A percentile compares a stretch with the other conserved stretches of the same genome.
Conservation (phyloP, 1,140 invertebrate genomes). For the Drosophila azteca region DNA sequence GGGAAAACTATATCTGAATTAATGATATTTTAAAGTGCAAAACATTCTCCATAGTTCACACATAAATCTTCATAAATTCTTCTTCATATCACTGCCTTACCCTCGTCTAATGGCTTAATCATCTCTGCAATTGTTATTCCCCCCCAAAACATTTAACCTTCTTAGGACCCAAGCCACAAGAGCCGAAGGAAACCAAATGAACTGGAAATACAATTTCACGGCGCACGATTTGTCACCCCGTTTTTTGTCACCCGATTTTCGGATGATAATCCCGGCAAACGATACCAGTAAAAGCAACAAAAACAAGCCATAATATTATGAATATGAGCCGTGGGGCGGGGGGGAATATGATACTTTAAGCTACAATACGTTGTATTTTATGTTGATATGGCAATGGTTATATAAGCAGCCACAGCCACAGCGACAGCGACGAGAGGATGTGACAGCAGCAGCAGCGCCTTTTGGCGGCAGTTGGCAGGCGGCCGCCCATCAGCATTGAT, state of each 20-base stretch:
- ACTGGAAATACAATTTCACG: constrained; percentile 60
- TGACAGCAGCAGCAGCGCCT: constrained; percentile 7
- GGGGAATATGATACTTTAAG: constrained; percentile 73
- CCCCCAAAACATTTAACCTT: constrained; percentile 34
- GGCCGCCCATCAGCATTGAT: constrained; percentile 46
- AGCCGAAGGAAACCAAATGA: constrained; percentile 38
- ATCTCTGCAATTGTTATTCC: constrained; percentile 51
- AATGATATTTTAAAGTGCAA: no score
- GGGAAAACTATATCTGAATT: no score
- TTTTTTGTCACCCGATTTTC: constrained; percentile 35
- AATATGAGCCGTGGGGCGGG: constrained; percentile 38
- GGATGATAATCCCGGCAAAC: constrained; percentile 9
- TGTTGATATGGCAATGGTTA: constrained; percentile 47
- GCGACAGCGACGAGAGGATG: not conserved
- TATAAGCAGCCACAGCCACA: constrained; percentile 22
- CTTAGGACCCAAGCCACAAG: constrained; percentile 20
- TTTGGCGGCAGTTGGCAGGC: constrained; percentile 14
- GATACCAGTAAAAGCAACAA: constrained; percentile 16
- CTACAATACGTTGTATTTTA: constrained; percentile 60
- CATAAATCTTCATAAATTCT: not conserved
- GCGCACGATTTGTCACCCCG: constrained; percentile 48
- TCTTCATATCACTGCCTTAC: not conserved
- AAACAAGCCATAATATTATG: constrained; percentile 51
- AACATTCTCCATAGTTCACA: no score
- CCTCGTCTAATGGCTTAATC: constrained; percentile 45